Conservation (phyloP, 2,888 invertebrate species). For the Eilema depressum region DNA sequence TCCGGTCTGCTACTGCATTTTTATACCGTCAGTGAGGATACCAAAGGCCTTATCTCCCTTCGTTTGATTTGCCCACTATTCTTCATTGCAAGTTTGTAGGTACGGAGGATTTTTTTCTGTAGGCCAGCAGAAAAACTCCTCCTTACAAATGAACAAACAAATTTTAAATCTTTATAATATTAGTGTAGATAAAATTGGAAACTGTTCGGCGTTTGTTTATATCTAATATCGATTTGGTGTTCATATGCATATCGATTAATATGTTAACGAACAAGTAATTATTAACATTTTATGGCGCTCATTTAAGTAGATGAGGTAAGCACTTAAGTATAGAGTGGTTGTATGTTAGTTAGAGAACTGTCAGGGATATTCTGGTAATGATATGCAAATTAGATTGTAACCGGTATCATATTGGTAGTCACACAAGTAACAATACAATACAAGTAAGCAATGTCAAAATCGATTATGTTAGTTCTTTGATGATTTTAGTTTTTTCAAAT, state of each 20-base stretch:
- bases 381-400: background rate
- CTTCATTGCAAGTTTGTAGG: too few species aligned
- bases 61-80: too few species aligned
- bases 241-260: constrained; percentile 23
- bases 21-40: too few species aligned
- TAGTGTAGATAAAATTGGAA: background rate
- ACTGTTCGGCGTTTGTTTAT: constrained; percentile 19
- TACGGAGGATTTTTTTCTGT: too few species aligned
- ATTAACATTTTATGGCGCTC: constrained; percentile 20
- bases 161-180: background rate
- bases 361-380: constrained; percentile 7
- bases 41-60: too few species aligned
- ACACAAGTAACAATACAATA: background rate
- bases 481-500: too few species aligned
- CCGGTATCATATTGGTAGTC: background rate
- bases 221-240: constrained; percentile 22
- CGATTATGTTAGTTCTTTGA: background rate
- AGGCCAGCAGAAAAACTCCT: too few species aligned
- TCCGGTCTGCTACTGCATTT: too few species aligned
- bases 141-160: background rate
- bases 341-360: background rate
- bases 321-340: constrained; percentile 18
- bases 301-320: constrained; percentile 24
- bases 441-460: background rate
- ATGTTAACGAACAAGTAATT: constrained; percentile 23